Evolutionary conservation across 2,888 invertebrate genomes (phyloP).

Genomic region (Agrilus biguttatus): DNA sequence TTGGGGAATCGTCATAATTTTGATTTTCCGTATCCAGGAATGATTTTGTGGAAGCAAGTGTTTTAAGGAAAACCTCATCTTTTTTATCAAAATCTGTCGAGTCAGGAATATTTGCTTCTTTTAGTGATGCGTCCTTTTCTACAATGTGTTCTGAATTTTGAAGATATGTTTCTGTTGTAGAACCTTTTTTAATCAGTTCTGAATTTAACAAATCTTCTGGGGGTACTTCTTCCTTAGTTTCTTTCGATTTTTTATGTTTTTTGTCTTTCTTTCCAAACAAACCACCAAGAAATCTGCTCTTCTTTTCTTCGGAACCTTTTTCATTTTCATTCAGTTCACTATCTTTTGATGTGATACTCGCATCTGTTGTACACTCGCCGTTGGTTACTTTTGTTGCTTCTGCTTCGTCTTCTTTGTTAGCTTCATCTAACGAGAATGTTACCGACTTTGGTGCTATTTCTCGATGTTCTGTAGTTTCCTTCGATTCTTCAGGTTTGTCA

Average conservation of each 20-base stretch:
- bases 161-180: not conserved
- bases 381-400: slow-evolving; percentile 5
- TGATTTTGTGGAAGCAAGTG: not conserved
- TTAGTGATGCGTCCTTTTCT: not conserved
- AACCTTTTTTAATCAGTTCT: not conserved
- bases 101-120: not conserved
- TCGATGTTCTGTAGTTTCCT: not conserved
- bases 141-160: not conserved
- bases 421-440: slow-evolving; percentile 13
- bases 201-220: not conserved
- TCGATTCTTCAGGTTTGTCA: not conserved
- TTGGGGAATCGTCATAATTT: slow-evolving; percentile 7
- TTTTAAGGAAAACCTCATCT: not conserved
- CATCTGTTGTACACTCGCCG: slow-evolving; percentile 1
- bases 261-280: slow-evolving; percentile 15
- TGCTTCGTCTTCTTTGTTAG: slow-evolving; percentile 14
- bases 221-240: not conserved
- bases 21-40: slow-evolving; percentile 6
- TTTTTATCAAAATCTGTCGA: not conserved
- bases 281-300: slow-evolving; percentile 10
- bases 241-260: not conserved
- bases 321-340: not conserved
- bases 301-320: slow-evolving; percentile 4
- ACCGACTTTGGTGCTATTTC: slow-evolving; percentile 2
- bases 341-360: slow-evolving; percentile 1